Evolutionary conservation across 2,888 invertebrate genomes (phyloP).

Genomic region (Hydropsyche betteni): DNA sequence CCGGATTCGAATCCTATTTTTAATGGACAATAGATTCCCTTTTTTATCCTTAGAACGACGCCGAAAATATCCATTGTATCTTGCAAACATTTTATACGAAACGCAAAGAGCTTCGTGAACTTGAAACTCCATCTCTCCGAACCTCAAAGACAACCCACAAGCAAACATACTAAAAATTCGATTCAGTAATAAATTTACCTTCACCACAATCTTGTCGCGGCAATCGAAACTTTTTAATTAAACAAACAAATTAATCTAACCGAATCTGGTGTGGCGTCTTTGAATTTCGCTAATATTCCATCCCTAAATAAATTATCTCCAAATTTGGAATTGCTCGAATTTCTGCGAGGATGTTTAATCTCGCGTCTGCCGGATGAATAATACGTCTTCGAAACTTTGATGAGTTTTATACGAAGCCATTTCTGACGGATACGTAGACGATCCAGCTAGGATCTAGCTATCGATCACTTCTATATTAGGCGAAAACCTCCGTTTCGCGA

Average conservation of each 20-base stretch:
- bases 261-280: background rate
- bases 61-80: no score
- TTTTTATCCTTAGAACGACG: no score
- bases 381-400: conserved; percentile 24
- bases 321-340: conserved; percentile 28
- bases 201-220: background rate
- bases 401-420: background rate
- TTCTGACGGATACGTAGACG: no score
- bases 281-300: conserved; percentile 10
- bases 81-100: no score
- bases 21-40: no score
- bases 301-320: conserved; percentile 27
- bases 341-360: conserved; percentile 25
- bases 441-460: no score
- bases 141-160: background rate
- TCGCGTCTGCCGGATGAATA: conserved; percentile 23
- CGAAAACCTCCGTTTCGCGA: no score
- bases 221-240: conserved; percentile 28
- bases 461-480: no score
- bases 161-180: background rate
- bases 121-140: background rate
- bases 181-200: background rate
- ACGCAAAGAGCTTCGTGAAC: no score
- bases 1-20: no score
- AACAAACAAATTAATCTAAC: conserved; percentile 28